Base-by-base conservation (phyloP, 2,888 invertebrate species). In the Lycia hirtaria region DNA sequence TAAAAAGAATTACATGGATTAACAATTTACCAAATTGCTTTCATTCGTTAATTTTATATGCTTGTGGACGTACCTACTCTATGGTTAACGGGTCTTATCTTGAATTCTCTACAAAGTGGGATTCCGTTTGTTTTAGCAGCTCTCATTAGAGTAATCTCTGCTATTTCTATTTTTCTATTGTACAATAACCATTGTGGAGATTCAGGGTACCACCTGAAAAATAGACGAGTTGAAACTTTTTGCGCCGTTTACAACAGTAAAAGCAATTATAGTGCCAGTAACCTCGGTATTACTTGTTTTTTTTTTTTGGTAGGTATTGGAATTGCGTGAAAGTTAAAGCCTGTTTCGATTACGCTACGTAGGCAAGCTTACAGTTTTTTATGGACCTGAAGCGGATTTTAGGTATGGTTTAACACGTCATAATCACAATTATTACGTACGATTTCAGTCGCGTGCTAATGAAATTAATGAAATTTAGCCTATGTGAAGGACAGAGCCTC, bases 171-270 rank as follows among this genome's bases (percentile, higher is more conserved):
- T 71, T 82, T 85, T 56, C 85, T 81, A 49, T 85, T 88, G 57
- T 71, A 83, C 17, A 92, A 57, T 38, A 90, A 70, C 92, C 90
- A 92, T 43, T 87, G 89, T 1, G 92, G 91, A n/a, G 90, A 90
- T 72, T 92, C 89, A 9, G 89, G 86, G 48, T 73, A 71, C 86
- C 86, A 88, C 62, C 91, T 89, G 60, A 40, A 72, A 75, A 47
- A 43, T 30, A 24, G 32, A 6, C 5, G 7, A 32, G 30, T 33
- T 12, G 12, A 2, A 22, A 20, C 0, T 33, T 28, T 43, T 20
- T 17, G 14, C 15, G n/a, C 35, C 22, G 24, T 35, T 47, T 33
- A 32, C 3, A 24, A 22, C 24, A 15, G 22, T 24, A 35, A 32
- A 32, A 33, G 45, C 45, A 19, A 35, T 47, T 47, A 22, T 14